phyloP scores from a whole-genome alignment of 2,888 invertebrate species.

The Dryocosmus kuriphilus region DNA sequence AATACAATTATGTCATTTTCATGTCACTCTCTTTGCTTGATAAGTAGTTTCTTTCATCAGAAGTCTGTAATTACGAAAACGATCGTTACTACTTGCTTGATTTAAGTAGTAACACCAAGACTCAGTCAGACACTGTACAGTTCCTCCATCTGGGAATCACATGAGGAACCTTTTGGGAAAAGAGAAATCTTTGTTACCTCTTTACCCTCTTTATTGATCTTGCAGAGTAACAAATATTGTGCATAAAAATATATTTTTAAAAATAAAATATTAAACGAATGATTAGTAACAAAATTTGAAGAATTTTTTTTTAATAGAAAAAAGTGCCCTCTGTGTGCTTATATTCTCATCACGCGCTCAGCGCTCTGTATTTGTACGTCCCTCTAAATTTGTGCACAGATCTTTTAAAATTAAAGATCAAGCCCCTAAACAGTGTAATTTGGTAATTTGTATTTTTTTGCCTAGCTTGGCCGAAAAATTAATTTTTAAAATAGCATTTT shows the following conservation, averaged over 20 bases:
- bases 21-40: background rate
- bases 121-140: background rate
- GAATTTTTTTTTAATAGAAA: background rate
- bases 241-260: too few species aligned
- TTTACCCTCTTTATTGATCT: background rate
- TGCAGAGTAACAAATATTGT: too few species aligned
- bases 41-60: background rate
- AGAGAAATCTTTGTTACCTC: constrained; percentile 3
- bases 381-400: too few species aligned
- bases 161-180: background rate
- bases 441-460: too few species aligned
- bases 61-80: background rate
- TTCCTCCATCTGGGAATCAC: constrained; percentile 15
- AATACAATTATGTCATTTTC: background rate
- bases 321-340: too few species aligned
- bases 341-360: too few species aligned
- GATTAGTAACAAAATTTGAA: background rate
- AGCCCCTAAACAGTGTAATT: too few species aligned
- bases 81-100: background rate
- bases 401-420: too few species aligned
- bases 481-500: too few species aligned
- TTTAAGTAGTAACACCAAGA: background rate
- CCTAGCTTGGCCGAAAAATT: too few species aligned
- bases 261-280: background rate
- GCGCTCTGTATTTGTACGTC: too few species aligned